Conservation (phyloP, 2,113 vertebrate genomes). For the Syngnathoides biaculeatus region DNA sequence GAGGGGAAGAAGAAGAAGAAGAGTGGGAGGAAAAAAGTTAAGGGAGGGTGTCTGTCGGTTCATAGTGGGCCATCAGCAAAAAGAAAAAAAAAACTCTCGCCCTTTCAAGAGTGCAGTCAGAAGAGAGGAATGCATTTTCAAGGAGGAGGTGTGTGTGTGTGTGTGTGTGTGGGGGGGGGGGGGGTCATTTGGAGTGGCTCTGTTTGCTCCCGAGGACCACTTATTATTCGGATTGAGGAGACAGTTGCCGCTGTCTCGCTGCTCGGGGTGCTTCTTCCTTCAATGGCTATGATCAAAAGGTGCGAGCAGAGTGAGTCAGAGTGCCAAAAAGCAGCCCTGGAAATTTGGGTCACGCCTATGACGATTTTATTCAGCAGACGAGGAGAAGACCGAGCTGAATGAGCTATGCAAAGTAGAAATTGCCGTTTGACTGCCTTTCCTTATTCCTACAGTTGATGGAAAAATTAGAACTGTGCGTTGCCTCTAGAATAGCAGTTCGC, state of each 20-base stretch:
- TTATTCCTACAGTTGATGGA: not conserved
- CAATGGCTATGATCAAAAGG: constrained; percentile 10
- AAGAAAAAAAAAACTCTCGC: not conserved
- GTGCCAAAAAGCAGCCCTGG: not conserved
- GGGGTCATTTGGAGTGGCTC: constrained; percentile 1
- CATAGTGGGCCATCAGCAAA: not conserved
- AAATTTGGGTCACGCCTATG: constrained; percentile 4
- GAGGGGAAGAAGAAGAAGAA: not conserved
- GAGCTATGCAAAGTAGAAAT: not conserved
- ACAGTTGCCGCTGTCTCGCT: not conserved
- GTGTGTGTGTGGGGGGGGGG: too few relatives aligned
- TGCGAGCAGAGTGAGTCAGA: not conserved
- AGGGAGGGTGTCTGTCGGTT: not conserved
- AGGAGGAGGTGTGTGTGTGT: not conserved
- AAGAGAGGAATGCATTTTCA: constrained; percentile 1
- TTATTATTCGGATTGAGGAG: constrained; percentile 7
- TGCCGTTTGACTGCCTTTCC: not conserved
- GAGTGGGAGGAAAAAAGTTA: not conserved
- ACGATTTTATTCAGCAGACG: not conserved
- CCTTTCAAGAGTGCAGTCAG: not conserved
- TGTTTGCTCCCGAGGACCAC: not conserved
- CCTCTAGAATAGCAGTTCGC: not conserved
- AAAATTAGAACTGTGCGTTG: not conserved
- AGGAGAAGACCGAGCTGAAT: not conserved
- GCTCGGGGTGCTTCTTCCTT: not conserved